Base-by-base conservation (phyloP, 2,113 vertebrate species). In the Nicator chloris region DNA sequence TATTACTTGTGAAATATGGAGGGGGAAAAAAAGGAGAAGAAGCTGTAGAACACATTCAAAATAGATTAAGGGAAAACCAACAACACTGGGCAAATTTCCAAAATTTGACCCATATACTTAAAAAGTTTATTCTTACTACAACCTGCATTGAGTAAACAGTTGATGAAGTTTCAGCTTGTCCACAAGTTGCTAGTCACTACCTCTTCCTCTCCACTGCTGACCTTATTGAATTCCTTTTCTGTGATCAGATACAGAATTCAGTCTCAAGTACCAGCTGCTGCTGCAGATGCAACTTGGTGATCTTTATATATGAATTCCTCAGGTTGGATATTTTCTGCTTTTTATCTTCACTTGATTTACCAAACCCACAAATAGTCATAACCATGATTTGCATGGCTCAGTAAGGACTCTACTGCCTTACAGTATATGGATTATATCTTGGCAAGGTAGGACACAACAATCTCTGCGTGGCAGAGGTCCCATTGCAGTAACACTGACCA, bases 381-480 rank as follows among this genome's bases (percentile, higher is more conserved):
- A 19, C 27, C 6, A 47, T 21, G 3, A 56, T 19, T 57, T 39
- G 10, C 22, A 42, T 4, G 27, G 50, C 45, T 14, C 44, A 66
- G 22, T 17, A 49, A 69, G 35, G 68, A 66, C 49, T 42, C 56
- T 31, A 19, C 16, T 63, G 47, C 45, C 33, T 30, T 54, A 39
- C 39, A 42, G 12, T 19, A 57, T 0, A 49, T 1, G 2, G 9
- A 22, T 0, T 4, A 10, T 13, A 10, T 44, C 45, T 57, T 61
- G 44, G 19, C 11, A 22, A 90, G 76, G 33, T 0, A 9, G 51
- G 18, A 92, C 31, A 50, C 20, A 39, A 39, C 30, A 37, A 17
- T 6, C 27, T 59, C 68, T 65, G 17, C 2, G 1, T 1, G 59
- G 44, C 33, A 72, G 33, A 71, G 39, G 33, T 28, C 33, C 18